Evolutionary conservation across 2,888 invertebrate genomes (phyloP), one percentile per base, ranked within the genome.

Genomic region (Chymomyza caudatula): DNA sequence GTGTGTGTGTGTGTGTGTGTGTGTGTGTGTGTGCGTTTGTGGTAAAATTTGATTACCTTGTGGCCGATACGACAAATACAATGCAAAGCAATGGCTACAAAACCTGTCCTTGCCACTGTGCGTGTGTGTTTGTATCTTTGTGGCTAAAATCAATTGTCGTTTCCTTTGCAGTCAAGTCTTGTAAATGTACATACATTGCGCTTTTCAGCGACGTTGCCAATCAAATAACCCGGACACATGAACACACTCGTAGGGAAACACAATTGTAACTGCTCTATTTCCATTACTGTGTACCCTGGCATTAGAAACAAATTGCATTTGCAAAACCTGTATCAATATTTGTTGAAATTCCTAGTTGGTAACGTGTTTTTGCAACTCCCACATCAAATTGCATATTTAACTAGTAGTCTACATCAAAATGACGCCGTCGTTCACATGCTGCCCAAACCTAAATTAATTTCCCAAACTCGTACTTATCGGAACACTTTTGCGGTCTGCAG

Each of bases 11-110:
- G 3, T 23, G 20, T 51, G 51, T 11, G 20, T 20, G 5, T 20
- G 5, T 22, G 0, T 22, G 51, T 6, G 5, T 51, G 1, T 51
- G 8, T 51, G 51, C 20, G 51, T 51, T 19, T 63, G 62, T 56
- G 67, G 65, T 64, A 69, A 78, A 75, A 78, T 81, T 80, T 84
- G 84, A 80, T 84, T 80, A 81, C 84, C 71, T 71, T 84, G 77
- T 69, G 80, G 84, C 42, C 53, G 55, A 57, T 52, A 11, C 11
- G 5, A 11, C 8, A 37, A 37, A 37, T 37, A 37, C 29, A 2
- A 37, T 37, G 11, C 29, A 37, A 37, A 37, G 29, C 29, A 37
- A 11, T 37, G 8, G 11, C 8, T 37, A 0, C 29, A 37, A 37
- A 11, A 37, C 29, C 11, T 37, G 29, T 37, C 11, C 29, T 37